A percentile compares a stretch with the other conserved stretches of the same genome.
Evolutionary conservation across 2,888 invertebrate species (phyloP).

Genomic region (Gisinianus flammeolus): DNA sequence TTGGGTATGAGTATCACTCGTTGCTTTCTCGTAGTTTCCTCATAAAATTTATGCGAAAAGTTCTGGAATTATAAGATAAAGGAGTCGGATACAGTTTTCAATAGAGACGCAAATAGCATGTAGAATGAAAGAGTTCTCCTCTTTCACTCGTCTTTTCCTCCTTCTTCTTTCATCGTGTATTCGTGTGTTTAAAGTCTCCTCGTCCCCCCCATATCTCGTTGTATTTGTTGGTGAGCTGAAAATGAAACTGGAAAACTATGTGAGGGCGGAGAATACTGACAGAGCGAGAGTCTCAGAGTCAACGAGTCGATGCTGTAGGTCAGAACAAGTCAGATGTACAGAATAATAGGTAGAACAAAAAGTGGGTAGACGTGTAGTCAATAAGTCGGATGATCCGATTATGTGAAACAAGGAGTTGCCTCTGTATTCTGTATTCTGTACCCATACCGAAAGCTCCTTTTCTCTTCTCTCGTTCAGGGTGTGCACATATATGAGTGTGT

Average conservation of each 20-base stretch:
- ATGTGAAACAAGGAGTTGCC: conserved; percentile 31
- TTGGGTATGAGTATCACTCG: conserved; percentile 54
- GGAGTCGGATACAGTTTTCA: conserved; percentile 57
- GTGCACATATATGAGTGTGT: background rate
- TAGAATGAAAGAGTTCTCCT: conserved; percentile 35
- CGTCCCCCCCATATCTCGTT: background rate
- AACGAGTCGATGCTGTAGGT: conserved; percentile 42
- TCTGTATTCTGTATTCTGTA: no score
- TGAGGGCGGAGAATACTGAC: conserved; percentile 7
- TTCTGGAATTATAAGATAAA: conserved; percentile 59
- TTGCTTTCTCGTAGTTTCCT: conserved; percentile 19
- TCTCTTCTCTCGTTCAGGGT: background rate
- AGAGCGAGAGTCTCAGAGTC: conserved; percentile 9
- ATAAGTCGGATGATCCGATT: conserved; percentile 57
- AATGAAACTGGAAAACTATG: background rate
- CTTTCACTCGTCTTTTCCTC: background rate
- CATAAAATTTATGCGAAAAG: conserved; percentile 59
- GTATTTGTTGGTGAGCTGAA: background rate
- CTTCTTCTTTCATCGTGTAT: background rate
- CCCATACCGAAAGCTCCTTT: background rate
- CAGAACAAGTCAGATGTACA: conserved; percentile 30
- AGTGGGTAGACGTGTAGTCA: conserved; percentile 46
- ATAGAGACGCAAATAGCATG: conserved; percentile 49
- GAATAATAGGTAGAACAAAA: conserved; percentile 26
- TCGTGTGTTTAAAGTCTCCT: background rate